Conservation (phyloP, 2,113 vertebrate species). For the Athene cunicularia region DNA sequence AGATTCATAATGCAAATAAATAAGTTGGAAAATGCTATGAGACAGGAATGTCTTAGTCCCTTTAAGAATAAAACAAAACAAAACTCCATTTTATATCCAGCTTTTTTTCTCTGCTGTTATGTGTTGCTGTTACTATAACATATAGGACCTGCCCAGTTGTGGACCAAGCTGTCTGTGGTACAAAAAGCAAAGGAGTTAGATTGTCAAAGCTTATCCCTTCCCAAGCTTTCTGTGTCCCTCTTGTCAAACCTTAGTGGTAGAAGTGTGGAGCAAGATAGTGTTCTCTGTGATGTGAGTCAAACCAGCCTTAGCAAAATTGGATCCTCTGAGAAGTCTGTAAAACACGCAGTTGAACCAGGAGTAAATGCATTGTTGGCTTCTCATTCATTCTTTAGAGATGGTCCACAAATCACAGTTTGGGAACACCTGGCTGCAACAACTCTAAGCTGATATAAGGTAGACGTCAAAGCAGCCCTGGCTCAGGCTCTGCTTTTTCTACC, state of each 20-base stretch:
- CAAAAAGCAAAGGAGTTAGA: not conserved
- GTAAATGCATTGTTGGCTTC: not conserved
- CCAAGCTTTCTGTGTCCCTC: not conserved
- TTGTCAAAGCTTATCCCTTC: not conserved
- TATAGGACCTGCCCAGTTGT: not conserved
- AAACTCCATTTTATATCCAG: not conserved
- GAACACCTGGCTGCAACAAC: not conserved
- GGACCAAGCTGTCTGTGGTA: not conserved
- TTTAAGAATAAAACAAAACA: not conserved
- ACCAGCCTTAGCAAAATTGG: not conserved
- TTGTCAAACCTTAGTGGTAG: not conserved
- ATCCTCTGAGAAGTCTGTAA: not conserved
- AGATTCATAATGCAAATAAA: constrained; percentile 1
- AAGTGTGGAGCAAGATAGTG: not conserved
- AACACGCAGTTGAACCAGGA: not conserved
- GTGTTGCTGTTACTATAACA: not conserved
- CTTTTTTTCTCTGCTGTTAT: not conserved
- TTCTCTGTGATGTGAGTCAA: not conserved
- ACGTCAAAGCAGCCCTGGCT: not conserved
- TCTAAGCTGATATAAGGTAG: not conserved
- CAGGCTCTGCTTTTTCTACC: not conserved
- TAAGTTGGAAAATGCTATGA: not conserved
- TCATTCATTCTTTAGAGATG: not conserved
- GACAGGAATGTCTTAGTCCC: not conserved
- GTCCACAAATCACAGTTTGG: not conserved